These are phyloP conservation scores for Aldrovandia affinis DNA, from an alignment of 2,797 vertebrate genomes.

Conservation along the genomic window DNA sequence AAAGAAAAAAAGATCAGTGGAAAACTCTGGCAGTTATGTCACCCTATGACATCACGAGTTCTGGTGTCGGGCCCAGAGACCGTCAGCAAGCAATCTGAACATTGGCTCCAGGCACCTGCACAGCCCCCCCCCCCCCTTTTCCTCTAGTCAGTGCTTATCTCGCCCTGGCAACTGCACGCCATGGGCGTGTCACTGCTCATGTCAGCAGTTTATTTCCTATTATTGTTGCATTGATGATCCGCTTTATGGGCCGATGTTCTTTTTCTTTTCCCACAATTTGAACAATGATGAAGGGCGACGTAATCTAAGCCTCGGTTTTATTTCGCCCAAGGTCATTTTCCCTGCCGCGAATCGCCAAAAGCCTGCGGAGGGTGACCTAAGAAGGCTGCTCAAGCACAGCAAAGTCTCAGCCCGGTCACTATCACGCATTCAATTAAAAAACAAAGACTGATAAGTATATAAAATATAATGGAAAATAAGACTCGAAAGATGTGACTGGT, in stretches of 20 bases:
- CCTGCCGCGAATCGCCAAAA: constrained; percentile 36
- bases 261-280: constrained; percentile 57
- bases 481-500: not conserved
- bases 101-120: constrained; percentile 25
- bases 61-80: constrained; percentile 17
- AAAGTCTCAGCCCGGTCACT: constrained; percentile 19
- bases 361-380: constrained; percentile 36
- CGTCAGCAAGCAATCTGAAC: not conserved
- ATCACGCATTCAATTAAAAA: constrained; percentile 32
- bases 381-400: constrained; percentile 39
- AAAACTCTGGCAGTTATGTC: not conserved
- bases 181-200: constrained; percentile 56
- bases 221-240: constrained; percentile 59
- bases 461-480: not conserved
- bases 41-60: constrained; percentile 28
- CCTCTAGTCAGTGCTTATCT: constrained; percentile 33
- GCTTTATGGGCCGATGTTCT: constrained; percentile 53
- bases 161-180: constrained; percentile 33
- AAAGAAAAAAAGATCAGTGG: not conserved
- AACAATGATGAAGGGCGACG: constrained; percentile 38
- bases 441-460: not conserved
- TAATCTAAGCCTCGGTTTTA: constrained; percentile 37
- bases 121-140: not conserved
- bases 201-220: constrained; percentile 62
- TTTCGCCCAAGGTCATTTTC: constrained; percentile 34